Base-by-base conservation (phyloP, 2,797 vertebrate species). In the Coracias cyanogaster region DNA sequence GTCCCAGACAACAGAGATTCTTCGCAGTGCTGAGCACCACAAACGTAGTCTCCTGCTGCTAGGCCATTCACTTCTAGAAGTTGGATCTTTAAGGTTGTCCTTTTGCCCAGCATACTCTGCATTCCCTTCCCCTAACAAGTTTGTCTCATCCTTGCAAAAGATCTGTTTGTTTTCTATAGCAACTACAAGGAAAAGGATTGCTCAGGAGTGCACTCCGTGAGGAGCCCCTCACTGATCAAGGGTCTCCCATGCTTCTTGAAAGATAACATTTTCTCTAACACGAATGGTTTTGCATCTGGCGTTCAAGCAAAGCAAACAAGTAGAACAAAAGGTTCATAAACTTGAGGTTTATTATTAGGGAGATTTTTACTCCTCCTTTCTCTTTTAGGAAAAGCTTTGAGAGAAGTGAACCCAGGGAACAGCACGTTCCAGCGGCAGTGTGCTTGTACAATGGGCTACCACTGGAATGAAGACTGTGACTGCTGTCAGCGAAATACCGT, bases 381-480 rank as follows among this genome's bases (percentile, higher is more conserved):
- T 86, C 39, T 29, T 51, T 82, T 66, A 99, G 99, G 97, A 20
- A 99, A 99, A 89, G 99, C 99, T 49, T 98, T 99, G 90, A 95
- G 98, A 96, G 98, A 93, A 39, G 96, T 98, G 90, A 95, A 94
- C 70, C 97, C 97, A 8, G 98, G 98, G 48, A 99, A 99, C 96
- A 49, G 91, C 87, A 95, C 98, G 3, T 58, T 97, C 98, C 99
- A 94, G 96, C 98, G 98, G 95, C 97, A 98, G 15, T 99, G 99
- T 73, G 98, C 97, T 57, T 99, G 99, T 86, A 98, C 46, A 0
- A 10, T 97, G 1, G 98, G 98, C 43, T 98, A 98, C 95, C 99
- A 99, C 89, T 99, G 99, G 93, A 98, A 95, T 35, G 98, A 98
- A 84, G 99, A 99, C 97, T 99, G 99, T 3, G 99, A 99, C 96